phyloP scores from a whole-genome alignment of 2,797 vertebrate species.

The Melopsittacus undulatus region DNA sequence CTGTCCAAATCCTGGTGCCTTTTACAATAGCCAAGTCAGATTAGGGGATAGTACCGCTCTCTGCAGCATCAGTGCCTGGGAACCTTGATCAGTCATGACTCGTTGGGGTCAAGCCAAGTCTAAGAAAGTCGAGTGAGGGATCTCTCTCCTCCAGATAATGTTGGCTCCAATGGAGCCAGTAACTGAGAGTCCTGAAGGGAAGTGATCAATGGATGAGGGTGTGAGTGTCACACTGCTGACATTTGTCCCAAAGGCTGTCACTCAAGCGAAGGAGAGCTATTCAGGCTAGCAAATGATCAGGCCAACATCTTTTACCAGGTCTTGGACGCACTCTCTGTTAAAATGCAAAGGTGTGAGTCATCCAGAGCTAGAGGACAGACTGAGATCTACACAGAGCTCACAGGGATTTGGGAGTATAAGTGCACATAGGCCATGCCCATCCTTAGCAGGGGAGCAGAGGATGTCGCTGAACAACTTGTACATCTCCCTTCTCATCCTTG shows the following conservation, averaged over 20 bases:
- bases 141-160: not conserved
- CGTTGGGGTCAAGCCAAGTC: not conserved
- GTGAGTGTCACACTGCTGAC: not conserved
- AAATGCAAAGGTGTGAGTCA: not conserved
- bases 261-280: not conserved
- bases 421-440: not conserved
- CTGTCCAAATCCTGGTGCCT: not conserved
- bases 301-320: not conserved
- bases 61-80: not conserved
- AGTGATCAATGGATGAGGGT: not conserved
- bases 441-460: not conserved
- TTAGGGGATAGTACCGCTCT: not conserved
- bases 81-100: not conserved
- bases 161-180: not conserved
- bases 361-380: not conserved
- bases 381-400: not conserved
- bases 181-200: not conserved
- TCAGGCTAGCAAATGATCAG: not conserved
- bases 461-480: not conserved
- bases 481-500: not conserved
- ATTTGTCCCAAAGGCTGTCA: not conserved
- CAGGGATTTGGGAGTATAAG: not conserved
- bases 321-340: not conserved
- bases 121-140: not conserved
- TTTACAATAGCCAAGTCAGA: not conserved